A percentile compares a stretch with the other conserved stretches of the same genome.
phyloP scores from a whole-genome alignment of 1,140 invertebrate genomes.

The Nixonia krombeini region DNA sequence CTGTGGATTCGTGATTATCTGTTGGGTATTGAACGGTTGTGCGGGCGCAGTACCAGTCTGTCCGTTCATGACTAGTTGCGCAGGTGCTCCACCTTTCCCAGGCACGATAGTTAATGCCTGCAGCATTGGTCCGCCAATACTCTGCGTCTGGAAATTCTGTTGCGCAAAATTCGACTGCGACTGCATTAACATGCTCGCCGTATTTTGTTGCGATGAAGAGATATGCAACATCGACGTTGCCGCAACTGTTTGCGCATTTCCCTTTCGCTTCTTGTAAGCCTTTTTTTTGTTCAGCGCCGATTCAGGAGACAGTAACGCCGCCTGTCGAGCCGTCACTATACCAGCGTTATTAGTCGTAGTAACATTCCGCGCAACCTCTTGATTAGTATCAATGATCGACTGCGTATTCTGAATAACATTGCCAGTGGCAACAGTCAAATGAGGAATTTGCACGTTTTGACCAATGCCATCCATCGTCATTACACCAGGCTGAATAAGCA shows the following conservation, averaged over 20 bases:
- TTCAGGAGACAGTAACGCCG: constrained; percentile 79
- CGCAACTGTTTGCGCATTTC: constrained; percentile 76
- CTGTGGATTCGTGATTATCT: constrained; percentile 79
- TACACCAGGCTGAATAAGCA: constrained; percentile 83
- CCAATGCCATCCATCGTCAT: constrained; percentile 78
- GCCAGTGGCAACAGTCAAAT: constrained; percentile 75
- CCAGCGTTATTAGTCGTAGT: constrained; percentile 27
- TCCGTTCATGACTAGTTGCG: constrained; percentile 81
- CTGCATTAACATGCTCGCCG: constrained; percentile 68
- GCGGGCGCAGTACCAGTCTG: constrained; percentile 73
- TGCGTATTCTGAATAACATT: constrained; percentile 77
- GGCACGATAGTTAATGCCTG: constrained; percentile 84
- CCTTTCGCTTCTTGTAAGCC: constrained; percentile 82
- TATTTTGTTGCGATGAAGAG: constrained; percentile 76
- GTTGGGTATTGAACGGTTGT: constrained; percentile 78
- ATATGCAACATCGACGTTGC: constrained; percentile 84
- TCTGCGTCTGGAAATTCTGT: constrained; percentile 67
- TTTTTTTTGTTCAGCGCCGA: constrained; percentile 76
- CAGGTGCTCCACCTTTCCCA: constrained; percentile 79
- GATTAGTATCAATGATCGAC: constrained; percentile 69
- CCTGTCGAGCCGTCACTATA: constrained; percentile 72
- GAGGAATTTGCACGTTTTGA: constrained; percentile 78
- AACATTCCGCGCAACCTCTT: constrained; percentile 69
- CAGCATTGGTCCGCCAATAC: constrained; percentile 75
- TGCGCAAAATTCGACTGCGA: constrained; percentile 68